Evolutionary conservation across 2,888 invertebrate species (phyloP).

Genomic region (Bursaphelenchus okinawaensis): DNA sequence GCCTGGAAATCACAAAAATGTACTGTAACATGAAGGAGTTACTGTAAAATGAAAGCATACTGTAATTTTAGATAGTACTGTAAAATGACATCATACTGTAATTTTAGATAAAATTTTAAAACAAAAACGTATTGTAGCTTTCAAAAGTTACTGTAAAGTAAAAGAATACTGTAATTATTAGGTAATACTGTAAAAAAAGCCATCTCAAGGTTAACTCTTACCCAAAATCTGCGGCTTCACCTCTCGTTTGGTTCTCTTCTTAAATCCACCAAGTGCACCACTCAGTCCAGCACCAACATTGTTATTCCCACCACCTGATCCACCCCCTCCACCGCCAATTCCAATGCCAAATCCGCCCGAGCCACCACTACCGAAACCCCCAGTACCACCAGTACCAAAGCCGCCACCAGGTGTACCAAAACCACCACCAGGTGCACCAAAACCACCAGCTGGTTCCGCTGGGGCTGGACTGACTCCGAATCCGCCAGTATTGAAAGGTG

Average conservation of each 20-base stretch:
- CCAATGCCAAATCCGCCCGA: not conserved
- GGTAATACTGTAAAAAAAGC: too few species aligned
- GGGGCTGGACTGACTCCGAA: not conserved
- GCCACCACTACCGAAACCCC: constrained; percentile 7
- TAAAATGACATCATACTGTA: too few species aligned
- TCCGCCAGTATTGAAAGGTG: constrained; percentile 5
- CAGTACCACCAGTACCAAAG: not conserved
- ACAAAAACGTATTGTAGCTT: too few species aligned
- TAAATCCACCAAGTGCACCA: constrained; percentile 10
- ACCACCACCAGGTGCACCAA: not conserved
- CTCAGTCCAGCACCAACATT: not conserved
- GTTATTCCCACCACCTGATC: constrained; percentile 5
- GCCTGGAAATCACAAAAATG: constrained; percentile 21
- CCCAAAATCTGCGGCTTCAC: not conserved
- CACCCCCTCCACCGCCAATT: not conserved
- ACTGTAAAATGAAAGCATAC: too few species aligned
- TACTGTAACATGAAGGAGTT: too few species aligned
- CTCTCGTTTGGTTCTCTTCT: constrained; percentile 1
- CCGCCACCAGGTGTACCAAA: not conserved
- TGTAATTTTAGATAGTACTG: too few species aligned
- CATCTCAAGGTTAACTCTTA: not conserved
- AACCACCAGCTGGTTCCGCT: not conserved
- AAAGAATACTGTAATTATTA: too few species aligned
- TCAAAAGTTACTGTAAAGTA: too few species aligned
- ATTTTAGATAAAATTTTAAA: too few species aligned